Base-by-base conservation (phyloP, 2,888 invertebrate genomes). In the Orthosia gothica region DNA sequence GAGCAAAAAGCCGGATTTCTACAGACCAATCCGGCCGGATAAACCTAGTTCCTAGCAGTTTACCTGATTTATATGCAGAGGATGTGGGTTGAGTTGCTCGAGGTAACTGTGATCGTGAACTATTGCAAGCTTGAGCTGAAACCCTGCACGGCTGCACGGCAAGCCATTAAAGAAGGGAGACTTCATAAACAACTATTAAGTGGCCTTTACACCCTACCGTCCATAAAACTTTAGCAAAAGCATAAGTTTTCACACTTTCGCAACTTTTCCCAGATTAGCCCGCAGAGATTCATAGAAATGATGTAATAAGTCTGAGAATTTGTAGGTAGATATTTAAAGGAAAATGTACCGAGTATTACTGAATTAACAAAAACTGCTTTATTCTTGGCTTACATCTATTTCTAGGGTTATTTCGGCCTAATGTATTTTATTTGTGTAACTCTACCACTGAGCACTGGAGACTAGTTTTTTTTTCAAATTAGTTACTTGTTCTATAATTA, bases 11-110 rank as follows among this genome's bases (percentile, higher is more conserved):
- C 18, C 18, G 47, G 20, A 7, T 4, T 4, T 26, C 11, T 23
- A 11, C 16, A 49, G 15, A 55, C 16, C 23, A 55, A 40, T 63
- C 32, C 5, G 5, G 20, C 3, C 13, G 16, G 45, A 26, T 52
- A 1, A 9, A 9, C 20, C 50, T 52, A 74, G 32, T 52, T 52
- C 23, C 12, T 18, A 9, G 47, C 58, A 64, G 65, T 23, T 73
- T 59, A 67, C 32, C 67, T 67, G 66, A 79, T 70, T 81, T 79
- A 70, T 70, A 81, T 70, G 80, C 81, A 67, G 74, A 79, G 26
- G 54, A 45, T 45, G 59, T 26, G 15, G 23, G 50, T 57, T 70
- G 49, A 79, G 47, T 15, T 55, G 49, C 47, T 16, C n/a, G 12
- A 18, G 65, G 40, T 69, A 18, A 66, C 47, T 20, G 40, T 26